Percentiles rank a stretch among this genome's conserved stretches.
phyloP scores from a whole-genome alignment of 2,888 invertebrate species.

The Spilosoma lubricipeda region DNA sequence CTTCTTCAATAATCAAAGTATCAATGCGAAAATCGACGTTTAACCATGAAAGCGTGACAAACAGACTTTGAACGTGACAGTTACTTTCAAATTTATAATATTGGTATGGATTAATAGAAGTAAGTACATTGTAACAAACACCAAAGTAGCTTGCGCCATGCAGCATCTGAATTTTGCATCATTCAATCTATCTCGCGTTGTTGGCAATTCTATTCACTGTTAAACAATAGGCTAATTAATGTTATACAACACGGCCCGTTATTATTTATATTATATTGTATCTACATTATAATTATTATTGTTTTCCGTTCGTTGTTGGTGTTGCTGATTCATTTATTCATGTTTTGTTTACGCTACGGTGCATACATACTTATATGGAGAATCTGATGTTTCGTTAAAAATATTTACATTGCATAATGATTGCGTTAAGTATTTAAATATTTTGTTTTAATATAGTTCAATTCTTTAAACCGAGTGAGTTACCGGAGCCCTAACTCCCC shows the following conservation, averaged over 20 bases:
- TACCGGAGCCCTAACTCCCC: no score
- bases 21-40: no score
- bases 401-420: neutral
- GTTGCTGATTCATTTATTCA: conserved; percentile 19
- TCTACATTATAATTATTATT: conserved; percentile 45
- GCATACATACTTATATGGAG: neutral
- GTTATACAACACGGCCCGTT: conserved; percentile 60
- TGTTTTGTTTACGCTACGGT: neutral
- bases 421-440: neutral
- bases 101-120: neutral
- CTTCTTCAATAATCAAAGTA: no score
- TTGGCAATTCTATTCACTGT: conserved; percentile 29
- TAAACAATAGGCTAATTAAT: conserved; percentile 71
- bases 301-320: conserved; percentile 32
- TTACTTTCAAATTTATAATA: neutral
- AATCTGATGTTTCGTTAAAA: neutral
- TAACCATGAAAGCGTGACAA: no score
- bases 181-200: neutral
- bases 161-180: conserved; percentile 1
- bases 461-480: no score
- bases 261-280: conserved; percentile 59
- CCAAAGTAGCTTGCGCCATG: neutral
- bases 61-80: no score
- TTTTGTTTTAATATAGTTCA: neutral
- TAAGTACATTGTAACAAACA: neutral